Evolutionary conservation across 2,888 invertebrate species (phyloP).

Genomic region (Augochlorella aurata): DNA sequence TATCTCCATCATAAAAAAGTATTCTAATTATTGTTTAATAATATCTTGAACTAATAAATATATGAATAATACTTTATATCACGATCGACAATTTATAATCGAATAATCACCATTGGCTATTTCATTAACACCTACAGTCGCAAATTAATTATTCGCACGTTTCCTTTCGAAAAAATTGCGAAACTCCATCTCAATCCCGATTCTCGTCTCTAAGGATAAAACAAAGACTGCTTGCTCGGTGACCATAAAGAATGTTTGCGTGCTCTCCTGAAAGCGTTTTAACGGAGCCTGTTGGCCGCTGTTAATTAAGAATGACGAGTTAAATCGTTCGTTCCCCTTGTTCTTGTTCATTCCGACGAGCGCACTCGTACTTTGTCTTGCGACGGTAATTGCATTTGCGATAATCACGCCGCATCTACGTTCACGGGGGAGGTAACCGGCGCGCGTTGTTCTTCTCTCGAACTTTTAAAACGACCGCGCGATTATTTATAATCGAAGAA

Average conservation of each 20-base stretch:
- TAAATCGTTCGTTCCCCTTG: background rate
- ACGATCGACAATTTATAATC: no score
- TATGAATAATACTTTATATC: no score
- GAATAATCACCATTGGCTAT: no score
- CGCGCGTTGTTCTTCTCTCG: background rate
- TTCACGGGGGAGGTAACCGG: background rate
- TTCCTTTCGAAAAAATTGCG: no score
- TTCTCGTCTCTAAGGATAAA: background rate
- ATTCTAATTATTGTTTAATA: no score
- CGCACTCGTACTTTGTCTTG: background rate
- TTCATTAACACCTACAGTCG: no score
- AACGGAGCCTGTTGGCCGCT: background rate
- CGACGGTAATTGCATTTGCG: background rate
- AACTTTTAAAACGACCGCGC: background rate
- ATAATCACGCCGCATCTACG: background rate
- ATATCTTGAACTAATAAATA: no score
- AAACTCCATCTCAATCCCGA: no score
- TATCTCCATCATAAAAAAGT: no score
- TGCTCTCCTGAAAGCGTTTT: background rate
- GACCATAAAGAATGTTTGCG: background rate
- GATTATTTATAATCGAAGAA: background rate
- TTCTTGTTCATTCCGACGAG: background rate
- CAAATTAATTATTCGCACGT: no score
- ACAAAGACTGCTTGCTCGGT: background rate
- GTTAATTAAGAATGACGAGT: constrained; percentile 8